Evolutionary conservation across 2,113 vertebrate species (phyloP).

Genomic region (Pangasianodon gigas): DNA sequence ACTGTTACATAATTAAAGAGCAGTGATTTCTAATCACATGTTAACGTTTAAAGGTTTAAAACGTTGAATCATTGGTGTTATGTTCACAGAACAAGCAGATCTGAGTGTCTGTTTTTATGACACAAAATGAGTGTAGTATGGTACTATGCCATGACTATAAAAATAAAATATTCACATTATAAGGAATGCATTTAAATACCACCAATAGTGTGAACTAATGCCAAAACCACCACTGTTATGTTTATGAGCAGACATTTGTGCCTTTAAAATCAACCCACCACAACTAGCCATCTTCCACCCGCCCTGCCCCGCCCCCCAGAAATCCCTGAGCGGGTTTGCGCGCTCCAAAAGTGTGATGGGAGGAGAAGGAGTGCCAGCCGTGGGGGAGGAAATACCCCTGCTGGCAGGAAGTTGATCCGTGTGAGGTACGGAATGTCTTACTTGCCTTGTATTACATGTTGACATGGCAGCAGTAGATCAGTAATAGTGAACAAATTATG

Average conservation of each 20-base stretch:
- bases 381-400: conserved; percentile 61
- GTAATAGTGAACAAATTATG: conserved; percentile 81
- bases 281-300: conserved; percentile 20
- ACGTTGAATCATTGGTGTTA: not conserved
- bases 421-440: conserved; percentile 76
- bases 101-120: not conserved
- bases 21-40: not conserved
- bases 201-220: not conserved
- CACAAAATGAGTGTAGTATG: not conserved
- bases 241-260: not conserved
- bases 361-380: conserved; percentile 61
- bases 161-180: not conserved
- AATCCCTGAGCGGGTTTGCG: conserved; percentile 54
- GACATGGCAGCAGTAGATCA: conserved; percentile 80
- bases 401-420: conserved; percentile 71
- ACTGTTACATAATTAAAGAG: conserved; percentile 24
- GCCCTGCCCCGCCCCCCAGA: conserved; percentile 34
- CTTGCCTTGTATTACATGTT: conserved; percentile 82
- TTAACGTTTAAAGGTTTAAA: not conserved
- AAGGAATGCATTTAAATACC: not conserved
- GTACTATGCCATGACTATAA: conserved; percentile 1
- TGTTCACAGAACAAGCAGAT: conserved; percentile 2
- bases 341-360: conserved; percentile 67
- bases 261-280: conserved; percentile 9
- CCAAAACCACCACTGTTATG: conserved; percentile 1